phyloP scores from a whole-genome alignment of 2,797 vertebrate species.

The Echiichthys vipera region DNA sequence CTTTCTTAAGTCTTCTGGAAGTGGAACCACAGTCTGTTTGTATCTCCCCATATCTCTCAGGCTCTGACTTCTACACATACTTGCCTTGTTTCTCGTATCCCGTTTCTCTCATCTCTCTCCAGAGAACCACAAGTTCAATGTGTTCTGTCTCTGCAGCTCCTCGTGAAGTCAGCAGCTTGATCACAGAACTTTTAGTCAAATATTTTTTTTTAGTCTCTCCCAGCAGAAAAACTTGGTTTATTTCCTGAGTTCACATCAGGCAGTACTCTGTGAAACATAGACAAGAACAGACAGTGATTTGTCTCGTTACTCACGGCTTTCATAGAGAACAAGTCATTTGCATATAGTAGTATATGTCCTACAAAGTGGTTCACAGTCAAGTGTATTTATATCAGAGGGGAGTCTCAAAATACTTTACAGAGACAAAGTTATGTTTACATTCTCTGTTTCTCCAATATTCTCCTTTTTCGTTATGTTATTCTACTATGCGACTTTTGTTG shows the following conservation, averaged over 20 bases:
- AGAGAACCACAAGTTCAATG: background rate
- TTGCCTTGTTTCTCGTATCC: background rate
- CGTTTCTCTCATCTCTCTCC: background rate
- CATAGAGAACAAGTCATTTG: background rate
- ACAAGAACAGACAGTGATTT: background rate
- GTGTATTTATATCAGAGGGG: background rate
- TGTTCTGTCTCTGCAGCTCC: conserved; percentile 4
- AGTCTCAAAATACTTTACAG: background rate
- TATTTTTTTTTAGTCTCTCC: background rate
- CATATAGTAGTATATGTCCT: background rate
- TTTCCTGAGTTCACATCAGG: background rate
- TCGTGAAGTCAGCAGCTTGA: conserved; percentile 1
- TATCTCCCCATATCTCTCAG: background rate
- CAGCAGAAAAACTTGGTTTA: background rate
- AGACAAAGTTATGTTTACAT: background rate
- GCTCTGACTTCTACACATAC: background rate
- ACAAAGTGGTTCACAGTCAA: background rate
- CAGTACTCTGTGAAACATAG: background rate
- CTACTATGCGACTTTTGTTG: background rate
- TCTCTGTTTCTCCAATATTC: no score
- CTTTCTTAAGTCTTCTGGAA: background rate
- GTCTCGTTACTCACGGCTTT: background rate
- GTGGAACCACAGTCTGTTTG: background rate
- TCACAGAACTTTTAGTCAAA: conserved; percentile 10
- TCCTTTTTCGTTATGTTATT: background rate